Base-by-base conservation (phyloP, 1,140 invertebrate species). In the Ceratosolen solmsi region DNA sequence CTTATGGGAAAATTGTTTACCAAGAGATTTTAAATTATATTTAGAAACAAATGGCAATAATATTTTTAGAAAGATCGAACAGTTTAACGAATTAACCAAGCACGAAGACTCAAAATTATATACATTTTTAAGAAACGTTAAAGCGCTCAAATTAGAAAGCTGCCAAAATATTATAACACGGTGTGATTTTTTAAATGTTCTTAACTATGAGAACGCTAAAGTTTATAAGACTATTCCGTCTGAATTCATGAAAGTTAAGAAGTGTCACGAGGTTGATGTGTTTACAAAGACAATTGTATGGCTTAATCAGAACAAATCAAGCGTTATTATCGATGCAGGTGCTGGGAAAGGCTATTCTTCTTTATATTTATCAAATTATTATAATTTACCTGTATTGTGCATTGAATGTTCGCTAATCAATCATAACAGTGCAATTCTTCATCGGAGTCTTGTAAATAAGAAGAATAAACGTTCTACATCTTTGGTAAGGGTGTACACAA, bases 281-380 rank as follows among this genome's bases (percentile, higher is more conserved):
- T 92, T 95, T 87, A 84, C 93, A 15, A 87, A 85, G 83, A 76
- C 91, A 17, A 81, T 92, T 56, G 83, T 82, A 22, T 83, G 87
- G 82, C 85, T 89, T 80, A 83, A 87, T 71, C 49, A 85, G 41
- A 25, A 72, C 25, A 80, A 86, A 25, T 38, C 49, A 63, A 84
- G 76, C 58, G 80, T 91, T 41, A 92, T 97, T 82, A 93, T 98
- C 60, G 97, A 98, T 90, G 94, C 96, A 49, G 97, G 97, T 0
- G 96, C 96, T 90, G 97, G 97, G 0, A 96, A 96, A 89, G 97
- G 96, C 0, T 96, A 97, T 90, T 90, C 98, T 0, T 95, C 95
- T 46, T 94, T 94, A 0, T 93, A 95, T 75, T 89, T 98, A 65
- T 93, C 95, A 1, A 92, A 96, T 7, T 92, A 94, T 78, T 94